A percentile compares a stretch with the other conserved stretches of the same genome.
These are phyloP conservation scores for Alcis repandata DNA, from an alignment of 2,888 invertebrate genomes.

Conservation along the genomic window DNA sequence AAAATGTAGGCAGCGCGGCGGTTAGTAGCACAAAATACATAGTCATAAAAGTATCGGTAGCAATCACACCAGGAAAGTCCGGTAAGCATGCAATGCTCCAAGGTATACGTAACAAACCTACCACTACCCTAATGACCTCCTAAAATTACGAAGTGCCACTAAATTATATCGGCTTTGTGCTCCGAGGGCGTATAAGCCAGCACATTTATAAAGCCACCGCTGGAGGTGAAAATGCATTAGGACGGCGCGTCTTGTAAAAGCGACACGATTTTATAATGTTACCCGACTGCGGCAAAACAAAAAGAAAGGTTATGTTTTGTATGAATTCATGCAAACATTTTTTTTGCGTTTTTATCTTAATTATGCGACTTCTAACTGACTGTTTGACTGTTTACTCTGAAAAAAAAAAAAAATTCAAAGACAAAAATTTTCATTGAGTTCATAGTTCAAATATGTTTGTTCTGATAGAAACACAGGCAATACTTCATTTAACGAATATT, in stretches of 20 bases:
- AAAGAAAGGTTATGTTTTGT: too few species aligned
- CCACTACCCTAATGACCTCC: conserved; percentile 40
- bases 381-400: too few species aligned
- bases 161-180: conserved; percentile 48
- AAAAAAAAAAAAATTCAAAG: too few species aligned
- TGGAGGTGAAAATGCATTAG: conserved; percentile 8
- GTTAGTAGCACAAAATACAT: background rate
- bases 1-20: background rate
- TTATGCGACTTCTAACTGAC: too few species aligned
- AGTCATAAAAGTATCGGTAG: conserved; percentile 8
- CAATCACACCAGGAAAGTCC: conserved; percentile 10
- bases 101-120: conserved; percentile 19
- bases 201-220: conserved; percentile 45
- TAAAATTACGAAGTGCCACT: conserved; percentile 42
- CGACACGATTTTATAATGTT: background rate
- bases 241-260: too few species aligned
- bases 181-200: conserved; percentile 43
- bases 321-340: too few species aligned
- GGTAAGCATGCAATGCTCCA: conserved; percentile 17
- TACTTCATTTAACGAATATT: too few species aligned
- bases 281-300: too few species aligned
- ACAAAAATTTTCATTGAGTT: too few species aligned
- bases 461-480: too few species aligned
- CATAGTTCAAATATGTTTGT: too few species aligned
- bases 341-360: too few species aligned